Evolutionary conservation across 2,113 vertebrate species (phyloP), one percentile per base, ranked within the genome.

Genomic region (Indri indri): DNA sequence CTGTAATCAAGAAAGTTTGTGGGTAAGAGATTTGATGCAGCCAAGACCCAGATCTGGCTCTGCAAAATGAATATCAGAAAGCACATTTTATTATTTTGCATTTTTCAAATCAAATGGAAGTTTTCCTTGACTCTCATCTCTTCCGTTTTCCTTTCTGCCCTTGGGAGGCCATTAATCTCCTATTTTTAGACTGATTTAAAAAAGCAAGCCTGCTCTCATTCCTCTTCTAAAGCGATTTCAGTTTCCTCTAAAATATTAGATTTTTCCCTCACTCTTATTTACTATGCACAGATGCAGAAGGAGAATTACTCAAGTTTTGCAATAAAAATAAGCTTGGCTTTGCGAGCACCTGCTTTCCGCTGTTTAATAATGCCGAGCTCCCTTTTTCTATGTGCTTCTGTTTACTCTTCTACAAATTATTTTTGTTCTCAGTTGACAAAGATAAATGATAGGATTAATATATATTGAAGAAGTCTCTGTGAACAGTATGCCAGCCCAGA

Each of bases 371-470:
- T 92, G 97, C 98, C 82, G 93, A 98, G 97, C 98, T 98, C 98
- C 98, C 97, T 98, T 98, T 98, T 98, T 98, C 97, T 98, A 61
- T 95, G 97, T 97, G 97, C 98, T 98, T 99, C 99, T 99, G 99
- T 99, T 99, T 99, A 99, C 99, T 99, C 99, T 98, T 98, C 98
- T 97, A 98, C 98, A 99, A 99, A 99, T 99, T 99, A 99, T 99
- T 99, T 99, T 99, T 99, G 99, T 99, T 98, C 99, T 99, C 98
- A 98, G 99, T 99, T 99, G 99, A 99, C 99, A 99, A 99, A 99
- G 99, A 99, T 99, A 99, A 99, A 99, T 99, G 99, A 98, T 98
- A 99, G 99, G 99, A 99, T 99, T 99, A 99, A 99, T 99, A 99
- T 99, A 99, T 99, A 99, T 99, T 99, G 99, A 99, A 99, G 99